Evolutionary conservation across 2,113 vertebrate genomes (phyloP).

Genomic region (Alces alces): DNA sequence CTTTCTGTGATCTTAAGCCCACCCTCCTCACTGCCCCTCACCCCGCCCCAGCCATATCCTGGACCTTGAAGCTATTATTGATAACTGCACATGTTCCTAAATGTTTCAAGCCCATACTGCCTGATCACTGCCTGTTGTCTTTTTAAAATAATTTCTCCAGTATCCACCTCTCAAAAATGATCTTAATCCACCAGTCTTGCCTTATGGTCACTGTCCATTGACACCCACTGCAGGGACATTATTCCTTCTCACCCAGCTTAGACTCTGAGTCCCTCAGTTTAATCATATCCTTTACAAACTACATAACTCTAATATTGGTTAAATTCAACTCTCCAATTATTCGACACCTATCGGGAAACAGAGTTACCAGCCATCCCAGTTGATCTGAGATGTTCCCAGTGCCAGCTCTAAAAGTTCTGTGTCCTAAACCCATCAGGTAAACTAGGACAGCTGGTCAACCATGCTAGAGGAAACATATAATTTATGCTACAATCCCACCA

Average conservation of each 20-base stretch:
- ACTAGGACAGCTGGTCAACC: not conserved
- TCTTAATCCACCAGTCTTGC: no score
- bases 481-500: not conserved
- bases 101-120: not conserved
- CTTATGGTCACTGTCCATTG: not conserved
- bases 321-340: not conserved
- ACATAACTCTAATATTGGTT: not conserved
- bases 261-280: not conserved
- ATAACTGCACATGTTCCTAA: not conserved
- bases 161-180: not conserved
- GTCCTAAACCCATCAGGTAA: not conserved
- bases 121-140: not conserved
- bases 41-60: fast-evolving
- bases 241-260: not conserved
- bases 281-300: not conserved
- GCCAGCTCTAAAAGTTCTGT: not conserved
- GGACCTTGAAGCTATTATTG: not conserved
- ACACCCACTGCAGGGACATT: not conserved
- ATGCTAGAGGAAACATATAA: not conserved
- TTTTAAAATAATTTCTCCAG: not conserved
- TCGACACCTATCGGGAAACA: not conserved
- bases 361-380: not conserved
- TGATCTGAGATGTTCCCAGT: not conserved
- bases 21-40: not conserved
- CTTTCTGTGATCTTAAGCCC: not conserved